Evolutionary conservation across 2,888 invertebrate genomes (phyloP).

Genomic region (Teinopalpus imperialis): DNA sequence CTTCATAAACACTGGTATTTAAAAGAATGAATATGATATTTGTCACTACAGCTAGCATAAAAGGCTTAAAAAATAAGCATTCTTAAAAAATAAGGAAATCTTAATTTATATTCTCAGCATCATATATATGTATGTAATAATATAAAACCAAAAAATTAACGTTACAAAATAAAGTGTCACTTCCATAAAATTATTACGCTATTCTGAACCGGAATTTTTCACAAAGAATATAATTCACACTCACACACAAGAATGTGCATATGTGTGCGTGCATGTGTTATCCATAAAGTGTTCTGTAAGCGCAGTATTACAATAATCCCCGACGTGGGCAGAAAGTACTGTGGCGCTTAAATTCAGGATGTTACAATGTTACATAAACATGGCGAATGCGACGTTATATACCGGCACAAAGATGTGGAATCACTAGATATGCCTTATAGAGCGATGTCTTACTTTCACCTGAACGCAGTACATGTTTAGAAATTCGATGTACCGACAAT

Average conservation of each 20-base stretch:
- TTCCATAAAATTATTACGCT: slow-evolving; percentile 1
- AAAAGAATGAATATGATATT: too few species aligned
- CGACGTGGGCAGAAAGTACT: slow-evolving; percentile 23
- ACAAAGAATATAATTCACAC: not conserved
- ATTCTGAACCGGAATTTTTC: not conserved
- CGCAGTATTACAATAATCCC: slow-evolving; percentile 15
- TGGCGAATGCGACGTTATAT: slow-evolving; percentile 17
- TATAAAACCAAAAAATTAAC: slow-evolving; percentile 2
- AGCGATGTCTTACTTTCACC: not conserved
- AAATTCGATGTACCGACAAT: too few species aligned
- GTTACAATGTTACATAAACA: slow-evolving; percentile 26
- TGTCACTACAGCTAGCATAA: too few species aligned
- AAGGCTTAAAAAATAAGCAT: too few species aligned
- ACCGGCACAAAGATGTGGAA: not conserved
- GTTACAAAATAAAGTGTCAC: slow-evolving; percentile 2
- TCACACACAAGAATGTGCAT: too few species aligned
- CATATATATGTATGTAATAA: too few species aligned
- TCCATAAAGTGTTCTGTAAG: slow-evolving; percentile 10
- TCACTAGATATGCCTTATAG: not conserved
- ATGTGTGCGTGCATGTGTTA: not conserved
- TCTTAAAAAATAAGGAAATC: too few species aligned
- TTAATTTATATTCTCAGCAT: too few species aligned
- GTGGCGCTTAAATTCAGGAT: slow-evolving; percentile 30
- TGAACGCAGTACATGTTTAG: not conserved
- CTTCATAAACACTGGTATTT: too few species aligned